These are phyloP conservation scores for Craterocephalus amniculus DNA, from an alignment of 2,797 vertebrate species.

Conservation along the genomic window DNA sequence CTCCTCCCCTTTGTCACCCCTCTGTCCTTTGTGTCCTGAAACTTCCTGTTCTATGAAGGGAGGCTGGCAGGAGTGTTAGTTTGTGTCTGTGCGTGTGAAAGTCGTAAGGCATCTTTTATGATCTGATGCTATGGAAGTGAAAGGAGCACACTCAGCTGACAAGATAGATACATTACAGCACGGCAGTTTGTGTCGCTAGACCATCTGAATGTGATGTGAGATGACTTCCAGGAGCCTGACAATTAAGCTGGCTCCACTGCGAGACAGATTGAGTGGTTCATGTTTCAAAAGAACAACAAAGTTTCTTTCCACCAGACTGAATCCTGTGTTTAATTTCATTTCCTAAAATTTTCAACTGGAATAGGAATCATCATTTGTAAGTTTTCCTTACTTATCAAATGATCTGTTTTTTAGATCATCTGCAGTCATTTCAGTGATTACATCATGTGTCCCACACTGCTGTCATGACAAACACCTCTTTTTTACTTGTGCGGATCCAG, in stretches of 20 bases:
- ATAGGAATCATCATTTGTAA: slow-evolving; percentile 15
- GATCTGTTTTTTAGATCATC: slow-evolving; percentile 48
- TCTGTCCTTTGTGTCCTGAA: slow-evolving; percentile 62
- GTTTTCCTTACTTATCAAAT: slow-evolving; percentile 42
- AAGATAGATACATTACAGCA: background rate
- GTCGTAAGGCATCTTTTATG: slow-evolving; percentile 59
- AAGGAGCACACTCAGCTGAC: slow-evolving; percentile 16
- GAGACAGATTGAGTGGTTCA: background rate
- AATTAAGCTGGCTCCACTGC: too few relatives aligned
- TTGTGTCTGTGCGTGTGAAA: slow-evolving; percentile 61
- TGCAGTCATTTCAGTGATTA: slow-evolving; percentile 62
- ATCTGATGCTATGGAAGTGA: slow-evolving; percentile 31
- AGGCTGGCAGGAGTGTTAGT: slow-evolving; percentile 44
- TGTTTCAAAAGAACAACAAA: background rate
- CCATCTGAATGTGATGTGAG: slow-evolving; percentile 28
- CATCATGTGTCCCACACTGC: slow-evolving; percentile 38
- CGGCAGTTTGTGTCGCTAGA: slow-evolving; percentile 8
- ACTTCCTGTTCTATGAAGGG: slow-evolving; percentile 66
- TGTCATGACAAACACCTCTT: slow-evolving; percentile 7
- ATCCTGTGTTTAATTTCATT: background rate
- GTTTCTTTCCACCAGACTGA: background rate
- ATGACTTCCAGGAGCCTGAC: slow-evolving; percentile 25
- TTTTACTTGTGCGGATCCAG: slow-evolving; percentile 4
- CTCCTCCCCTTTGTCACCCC: background rate
- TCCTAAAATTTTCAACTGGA: background rate